phyloP scores from a whole-genome alignment of 2,888 invertebrate genomes.

The Agonopterix subpropinquella region DNA sequence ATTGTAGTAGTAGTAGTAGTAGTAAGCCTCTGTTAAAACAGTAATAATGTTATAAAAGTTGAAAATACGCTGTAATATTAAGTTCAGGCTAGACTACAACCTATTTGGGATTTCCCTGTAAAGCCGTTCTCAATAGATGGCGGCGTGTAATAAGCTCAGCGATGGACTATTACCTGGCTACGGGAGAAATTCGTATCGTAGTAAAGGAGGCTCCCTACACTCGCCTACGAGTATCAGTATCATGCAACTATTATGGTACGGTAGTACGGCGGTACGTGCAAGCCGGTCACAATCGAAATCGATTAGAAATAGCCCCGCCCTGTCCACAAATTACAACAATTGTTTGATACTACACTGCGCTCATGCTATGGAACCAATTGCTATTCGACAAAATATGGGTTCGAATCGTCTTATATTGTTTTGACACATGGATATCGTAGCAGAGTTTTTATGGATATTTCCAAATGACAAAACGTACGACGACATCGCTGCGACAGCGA shows the following conservation, averaged over 20 bases:
- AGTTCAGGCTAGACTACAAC: conserved; percentile 55
- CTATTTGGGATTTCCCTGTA: conserved; percentile 69
- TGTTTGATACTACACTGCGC: conserved; percentile 27
- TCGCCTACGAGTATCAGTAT: conserved; percentile 47
- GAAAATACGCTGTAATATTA: conserved; percentile 55
- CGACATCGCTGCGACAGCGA: no score
- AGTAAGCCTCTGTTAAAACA: no score
- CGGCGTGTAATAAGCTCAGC: conserved; percentile 69
- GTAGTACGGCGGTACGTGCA: conserved; percentile 19
- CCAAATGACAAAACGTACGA: no score
- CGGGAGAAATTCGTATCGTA: conserved; percentile 60
- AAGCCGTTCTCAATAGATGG: conserved; percentile 73
- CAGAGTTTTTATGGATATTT: no score
- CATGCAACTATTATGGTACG: conserved; percentile 53
- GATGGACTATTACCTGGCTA: conserved; percentile 66
- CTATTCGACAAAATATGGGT: no score
- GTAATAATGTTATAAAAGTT: conserved; percentile 27
- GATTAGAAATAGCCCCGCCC: conserved; percentile 48
- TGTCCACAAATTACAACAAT: conserved; percentile 56
- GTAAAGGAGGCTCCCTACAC: conserved; percentile 14
- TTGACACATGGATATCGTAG: no score
- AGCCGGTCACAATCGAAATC: conserved; percentile 51
- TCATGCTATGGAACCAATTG: not conserved
- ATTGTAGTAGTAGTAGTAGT: no score
- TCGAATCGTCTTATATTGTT: no score